Evolutionary conservation across 92 coral and sea anemone species (phyloP), one percentile per base, ranked within the genome.

Genomic region (Nematostella vectensis): DNA sequence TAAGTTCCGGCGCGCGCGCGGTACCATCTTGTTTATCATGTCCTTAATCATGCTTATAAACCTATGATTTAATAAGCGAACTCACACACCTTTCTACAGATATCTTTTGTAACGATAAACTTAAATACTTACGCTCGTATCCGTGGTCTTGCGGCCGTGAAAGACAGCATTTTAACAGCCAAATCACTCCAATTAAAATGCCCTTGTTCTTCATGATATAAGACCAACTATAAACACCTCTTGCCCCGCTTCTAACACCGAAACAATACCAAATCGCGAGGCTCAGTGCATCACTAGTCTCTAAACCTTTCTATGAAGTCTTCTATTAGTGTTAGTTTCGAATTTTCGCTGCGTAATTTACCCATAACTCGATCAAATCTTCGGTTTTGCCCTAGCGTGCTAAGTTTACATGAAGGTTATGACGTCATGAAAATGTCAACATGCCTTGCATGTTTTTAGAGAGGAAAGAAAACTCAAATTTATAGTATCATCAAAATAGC

Each of bases 91-190:
- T 31, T 53, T 53, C 31, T 28, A 28, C 54, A 15, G 16, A 4
- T 28, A n/a, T 53, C n/a, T 52, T 25, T 27, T 37, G 27, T 29
- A 20, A 53, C 27, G 40, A 15, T 24, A 40, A 37, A 43, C 43
- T 2, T 17, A 8, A 29, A 54, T 55, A 66, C 72, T 66, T 54
- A 66, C 72, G 44, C 42, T 66, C 44, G 36, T 66, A 66, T 54
- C 47, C 29, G 4, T 62, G 21, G 21, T 66, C 72, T 55, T 66
- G 62, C 23, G 63, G 72, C 0, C 72, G 26, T 44, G 62, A 66
- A 43, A 66, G 61, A 45, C 59, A 44, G 17, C 54, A 29, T 37
- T 55, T 66, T 2, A 66, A 37, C 2, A 55, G 22, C 39, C 42
- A 11, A 66, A 66, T 42, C 18, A 55, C 47, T 30, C 57, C 27